Evolutionary conservation across 2,113 vertebrate genomes (phyloP).

Genomic region (Opisthocomus hoazin): DNA sequence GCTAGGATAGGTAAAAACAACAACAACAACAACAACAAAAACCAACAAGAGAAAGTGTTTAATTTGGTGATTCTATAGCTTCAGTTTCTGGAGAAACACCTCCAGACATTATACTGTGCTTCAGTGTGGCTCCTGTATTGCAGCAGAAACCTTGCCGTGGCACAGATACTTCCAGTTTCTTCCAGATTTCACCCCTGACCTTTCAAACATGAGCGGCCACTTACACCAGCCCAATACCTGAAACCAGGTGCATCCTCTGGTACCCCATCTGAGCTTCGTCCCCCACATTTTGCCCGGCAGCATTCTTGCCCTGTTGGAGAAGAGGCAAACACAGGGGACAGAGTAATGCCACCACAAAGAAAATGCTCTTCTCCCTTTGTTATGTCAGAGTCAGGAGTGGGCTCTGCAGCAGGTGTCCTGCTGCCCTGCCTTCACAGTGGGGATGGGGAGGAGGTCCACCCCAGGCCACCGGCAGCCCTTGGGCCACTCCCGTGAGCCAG

Average conservation of each 20-base stretch:
- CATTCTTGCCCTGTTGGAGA: neutral
- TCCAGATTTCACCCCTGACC: neutral
- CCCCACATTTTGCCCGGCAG: neutral
- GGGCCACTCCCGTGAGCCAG: neutral
- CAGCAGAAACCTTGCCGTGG: neutral
- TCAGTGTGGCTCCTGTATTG: neutral
- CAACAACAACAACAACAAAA: no score
- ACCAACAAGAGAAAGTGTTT: neutral
- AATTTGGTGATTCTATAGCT: neutral
- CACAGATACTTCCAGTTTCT: neutral
- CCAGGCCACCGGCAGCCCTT: neutral
- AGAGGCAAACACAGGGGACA: neutral
- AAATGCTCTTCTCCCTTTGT: neutral
- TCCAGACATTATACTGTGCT: neutral
- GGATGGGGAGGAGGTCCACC: neutral
- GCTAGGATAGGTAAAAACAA: neutral
- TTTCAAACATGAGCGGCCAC: neutral
- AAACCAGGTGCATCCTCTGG: neutral
- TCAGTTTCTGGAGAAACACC: neutral
- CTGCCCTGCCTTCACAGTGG: neutral
- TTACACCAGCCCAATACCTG: neutral
- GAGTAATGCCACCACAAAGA: neutral
- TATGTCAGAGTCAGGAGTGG: rapidly evolving
- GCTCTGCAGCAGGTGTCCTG: neutral
- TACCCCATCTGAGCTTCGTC: neutral